These are phyloP conservation scores for Camptogramma bilineatum DNA, from an alignment of 2,888 invertebrate genomes.

Conservation along the genomic window DNA sequence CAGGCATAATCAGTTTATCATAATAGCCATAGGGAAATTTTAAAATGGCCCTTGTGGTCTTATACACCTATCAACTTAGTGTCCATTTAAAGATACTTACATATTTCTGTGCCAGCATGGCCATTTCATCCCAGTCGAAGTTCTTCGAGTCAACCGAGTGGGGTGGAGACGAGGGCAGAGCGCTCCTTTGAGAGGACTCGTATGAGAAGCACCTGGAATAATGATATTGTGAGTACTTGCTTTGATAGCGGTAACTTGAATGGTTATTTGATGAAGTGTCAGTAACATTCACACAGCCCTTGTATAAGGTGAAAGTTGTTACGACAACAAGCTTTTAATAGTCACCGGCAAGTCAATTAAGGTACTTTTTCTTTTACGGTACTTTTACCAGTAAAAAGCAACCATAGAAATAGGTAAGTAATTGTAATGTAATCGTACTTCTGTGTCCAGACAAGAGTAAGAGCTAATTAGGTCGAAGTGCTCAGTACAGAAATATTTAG, in stretches of 20 bases:
- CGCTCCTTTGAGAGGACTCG: conserved; percentile 87
- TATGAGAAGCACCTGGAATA: conserved; percentile 87
- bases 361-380: too few species aligned
- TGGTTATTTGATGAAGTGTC: background rate
- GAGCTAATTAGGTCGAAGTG: too few species aligned
- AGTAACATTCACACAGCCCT: background rate
- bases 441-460: too few species aligned
- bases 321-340: too few species aligned
- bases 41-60: too few species aligned
- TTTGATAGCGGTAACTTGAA: conserved; percentile 1
- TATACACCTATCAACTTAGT: background rate
- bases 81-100: conserved; percentile 47
- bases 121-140: conserved; percentile 83
- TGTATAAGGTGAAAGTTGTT: background rate
- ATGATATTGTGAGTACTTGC: background rate
- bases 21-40: too few species aligned
- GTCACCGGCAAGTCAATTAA: too few species aligned
- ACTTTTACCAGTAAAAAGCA: too few species aligned
- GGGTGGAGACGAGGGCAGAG: conserved; percentile 80
- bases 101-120: conserved; percentile 73
- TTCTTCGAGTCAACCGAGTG: conserved; percentile 75
- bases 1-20: too few species aligned
- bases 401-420: too few species aligned
- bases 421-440: too few species aligned
- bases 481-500: too few species aligned